Evolutionary conservation across 2,888 invertebrate genomes (phyloP), one percentile per base, ranked within the genome.

Genomic region (Andricus quercusramuli): DNA sequence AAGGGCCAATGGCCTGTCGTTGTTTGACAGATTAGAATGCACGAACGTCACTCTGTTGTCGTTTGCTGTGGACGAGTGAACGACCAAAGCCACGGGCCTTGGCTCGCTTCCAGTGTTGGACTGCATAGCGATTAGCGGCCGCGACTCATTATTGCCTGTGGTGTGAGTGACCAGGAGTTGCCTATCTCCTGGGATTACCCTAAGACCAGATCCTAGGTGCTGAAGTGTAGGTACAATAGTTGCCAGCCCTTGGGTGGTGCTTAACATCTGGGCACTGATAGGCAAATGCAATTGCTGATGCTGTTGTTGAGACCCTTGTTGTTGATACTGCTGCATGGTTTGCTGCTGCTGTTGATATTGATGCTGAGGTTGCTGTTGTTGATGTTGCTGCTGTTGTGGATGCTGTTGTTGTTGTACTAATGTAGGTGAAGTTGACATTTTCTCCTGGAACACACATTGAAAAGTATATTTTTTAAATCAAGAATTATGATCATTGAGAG

Each of bases 1-100:
- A 29, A 93, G 87, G 62, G 93, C 91, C 82, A 93, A 84, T 51
- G 93, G 93, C 85, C 93, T 89, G 74, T 92, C 92, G 85, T 90
- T 92, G 87, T 87, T 92, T 59, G 92, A 90, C 80, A 92, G 87
- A 88, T 90, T 91, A 80, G 92, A 92, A 86, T 93, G 92, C 78
- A 93, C 91, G 82, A 93, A 90, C 78, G 92, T 92, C 64, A 92
- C 92, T 77, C 92, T 87, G 83, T 92, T 93, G 84, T 93, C 92
- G 86, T 90, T 93, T 51, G 92, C 90, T 74, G 90, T 87, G 37
- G 92, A 90, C 74, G 92, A 91, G 85, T 93, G 92, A 81, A 93
- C 92, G 82, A 92, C 92, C 80, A 92, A 79, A 41, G 92, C 92
- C 44, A 93, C 92, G 67, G 92, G 92, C 85, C 92, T 91, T 84